phyloP scores from a whole-genome alignment of 35 echinoderm and acorn worm genomes.

The Hemicentrotus pulcherrimus region DNA sequence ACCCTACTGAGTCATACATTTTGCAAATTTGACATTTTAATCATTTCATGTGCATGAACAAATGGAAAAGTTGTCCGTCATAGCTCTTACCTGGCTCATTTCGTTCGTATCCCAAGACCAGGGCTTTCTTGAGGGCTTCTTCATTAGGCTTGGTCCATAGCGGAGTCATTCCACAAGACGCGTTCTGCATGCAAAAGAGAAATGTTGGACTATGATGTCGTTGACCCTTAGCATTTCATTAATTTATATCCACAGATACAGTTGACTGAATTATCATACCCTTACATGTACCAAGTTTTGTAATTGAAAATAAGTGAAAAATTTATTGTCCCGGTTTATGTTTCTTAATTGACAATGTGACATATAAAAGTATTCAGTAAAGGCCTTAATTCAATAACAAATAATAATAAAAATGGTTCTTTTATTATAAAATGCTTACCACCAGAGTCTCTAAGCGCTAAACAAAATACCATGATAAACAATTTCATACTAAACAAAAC shows the following conservation, averaged over 20 bases:
- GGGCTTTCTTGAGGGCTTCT: neutral
- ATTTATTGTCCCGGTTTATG: neutral
- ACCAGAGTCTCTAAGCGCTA: too few relatives aligned
- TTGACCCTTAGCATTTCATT: neutral
- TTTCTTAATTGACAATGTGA: too few relatives aligned
- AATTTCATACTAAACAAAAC: too few relatives aligned
- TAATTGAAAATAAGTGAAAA: neutral
- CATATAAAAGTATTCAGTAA: too few relatives aligned
- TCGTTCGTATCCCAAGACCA: constrained; percentile 24
- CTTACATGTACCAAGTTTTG: neutral
- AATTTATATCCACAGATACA: neutral
- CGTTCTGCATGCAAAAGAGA: neutral
- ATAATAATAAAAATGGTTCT: too few relatives aligned
- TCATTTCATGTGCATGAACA: too few relatives aligned
- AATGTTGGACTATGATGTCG: neutral
- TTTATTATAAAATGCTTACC: too few relatives aligned
- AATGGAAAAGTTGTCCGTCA: too few relatives aligned
- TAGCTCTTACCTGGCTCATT: neutral
- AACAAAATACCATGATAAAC: too few relatives aligned
- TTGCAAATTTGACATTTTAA: too few relatives aligned
- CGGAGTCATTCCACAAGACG: neutral
- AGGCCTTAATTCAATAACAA: neutral
- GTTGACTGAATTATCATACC: neutral
- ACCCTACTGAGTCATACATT: too few relatives aligned
- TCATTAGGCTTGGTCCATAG: neutral